These are phyloP conservation scores for Rhinatrema bivittatum DNA, from an alignment of 2,797 vertebrate genomes.

Conservation along the genomic window DNA sequence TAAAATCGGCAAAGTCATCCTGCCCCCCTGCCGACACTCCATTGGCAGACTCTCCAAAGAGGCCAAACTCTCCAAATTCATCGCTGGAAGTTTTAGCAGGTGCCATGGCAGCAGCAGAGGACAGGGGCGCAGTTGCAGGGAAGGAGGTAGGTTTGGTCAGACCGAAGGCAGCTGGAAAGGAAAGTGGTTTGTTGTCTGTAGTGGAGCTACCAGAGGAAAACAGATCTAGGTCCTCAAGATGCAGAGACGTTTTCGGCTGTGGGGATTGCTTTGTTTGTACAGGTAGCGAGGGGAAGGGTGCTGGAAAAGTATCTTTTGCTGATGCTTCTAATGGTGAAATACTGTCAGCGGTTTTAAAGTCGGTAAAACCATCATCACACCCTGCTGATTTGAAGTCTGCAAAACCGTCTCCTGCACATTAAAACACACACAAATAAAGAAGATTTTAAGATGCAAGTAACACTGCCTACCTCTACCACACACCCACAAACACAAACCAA, in stretches of 20 bases:
- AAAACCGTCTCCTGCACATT: constrained; percentile 80
- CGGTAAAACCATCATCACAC: constrained; percentile 88
- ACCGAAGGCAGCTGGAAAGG: constrained; percentile 57
- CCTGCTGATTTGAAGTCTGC: constrained; percentile 87
- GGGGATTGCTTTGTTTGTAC: constrained; percentile 60
- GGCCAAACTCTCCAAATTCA: constrained; percentile 90
- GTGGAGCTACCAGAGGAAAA: constrained; percentile 71
- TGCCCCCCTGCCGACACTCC: constrained; percentile 52
- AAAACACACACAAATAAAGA: background rate
- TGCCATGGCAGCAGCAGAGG: constrained; percentile 32
- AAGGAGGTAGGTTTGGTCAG: constrained; percentile 33
- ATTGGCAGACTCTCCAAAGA: constrained; percentile 72
- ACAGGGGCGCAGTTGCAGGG: constrained; percentile 29
- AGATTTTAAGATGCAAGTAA: constrained; percentile 2
- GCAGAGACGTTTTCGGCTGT: constrained; percentile 76
- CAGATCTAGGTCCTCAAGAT: constrained; percentile 86
- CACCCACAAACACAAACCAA: background rate
- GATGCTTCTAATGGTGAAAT: constrained; percentile 86
- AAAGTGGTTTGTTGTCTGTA: constrained; percentile 58
- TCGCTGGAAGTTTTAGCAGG: constrained; percentile 59
- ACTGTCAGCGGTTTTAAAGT: constrained; percentile 96
- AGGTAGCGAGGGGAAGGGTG: constrained; percentile 70
- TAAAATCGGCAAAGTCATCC: constrained; percentile 96
- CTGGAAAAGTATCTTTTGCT: constrained; percentile 78
- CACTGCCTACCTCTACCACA: too few relatives aligned